Base-by-base conservation (phyloP, 2,888 invertebrate species). In the Girardia tigrina region DNA sequence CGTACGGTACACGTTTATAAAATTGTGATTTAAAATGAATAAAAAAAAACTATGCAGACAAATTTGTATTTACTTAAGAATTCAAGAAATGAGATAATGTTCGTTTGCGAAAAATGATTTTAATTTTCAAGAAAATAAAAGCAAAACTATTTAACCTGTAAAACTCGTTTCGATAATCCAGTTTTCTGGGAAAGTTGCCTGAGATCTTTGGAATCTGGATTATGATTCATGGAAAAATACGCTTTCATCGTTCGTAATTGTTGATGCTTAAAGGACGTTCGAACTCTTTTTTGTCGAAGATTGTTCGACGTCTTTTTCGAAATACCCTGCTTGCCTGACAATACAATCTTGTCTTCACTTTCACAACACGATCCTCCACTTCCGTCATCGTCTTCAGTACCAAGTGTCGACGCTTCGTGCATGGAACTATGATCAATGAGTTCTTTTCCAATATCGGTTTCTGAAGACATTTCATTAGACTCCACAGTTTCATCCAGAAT, bases 181-280 rank as follows among this genome's bases (percentile, higher is more conserved):
- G 98, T 99, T 86, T 98, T 98, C 85, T 95, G 94, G 0, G 98
- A 94, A 79, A 98, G 86, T 82, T 95, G 94, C 84, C 98, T 97
- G 77, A 98, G 87, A 84, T 98, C 98, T 85, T 99, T 99, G 75
- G 98, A 95, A 82, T 98, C 98, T 0, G 98, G 98, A 86, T 98
- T 98, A 86, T 98, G 98, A 86, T 98, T 98, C 82, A 97, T 90
- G 73, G 92, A 90, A 84, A 98, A 98, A 85, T 98, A 98, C 70
- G 92, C 92, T 86, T 98, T 98, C 97, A 98, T 98, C 74, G 95
- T 94, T 78, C 95, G 87, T 78, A 99, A 88, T 85, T 98, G 98
- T 84, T 97, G 94, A 84, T 98, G 98, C 85, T 98, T 98, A 87
- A 99, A 98, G 79, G 94, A 95, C 73, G 98, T 98, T 76, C 98